Evolutionary conservation across 2,888 invertebrate species (phyloP), one percentile per base, ranked within the genome.

Genomic region (Tiliacea citrago): DNA sequence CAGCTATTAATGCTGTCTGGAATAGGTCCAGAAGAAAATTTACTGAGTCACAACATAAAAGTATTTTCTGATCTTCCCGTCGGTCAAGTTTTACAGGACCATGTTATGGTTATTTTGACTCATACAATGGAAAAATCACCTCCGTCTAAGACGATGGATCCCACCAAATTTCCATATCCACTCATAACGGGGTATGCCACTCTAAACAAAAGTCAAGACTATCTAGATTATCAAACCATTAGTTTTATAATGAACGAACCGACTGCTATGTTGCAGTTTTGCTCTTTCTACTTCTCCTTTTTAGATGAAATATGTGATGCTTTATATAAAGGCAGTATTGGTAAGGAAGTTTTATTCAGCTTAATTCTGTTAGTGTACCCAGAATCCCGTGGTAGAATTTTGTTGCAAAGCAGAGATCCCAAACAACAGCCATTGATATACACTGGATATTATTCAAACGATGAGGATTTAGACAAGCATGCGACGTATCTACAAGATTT

Each of bases 381-480:
- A 0, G 89, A 94, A 82, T 97, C 97, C 0, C 93, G 92, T 18
- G 97, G 97, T 6, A 85, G 89, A 51, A 85, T 98, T 1, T 91
- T 94, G 21, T 89, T 98, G 4, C 92, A 92, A 66, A 97, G 96
- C 12, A 81, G 86, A 0, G 92, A 97, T 88, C 97, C 97, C 0
- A 85, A 89, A 7, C 96, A 97, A 9, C 92, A 95, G 51, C 98
- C 98, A 0, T 83, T 95, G 51, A 96, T 98, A 55, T 92, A 97
- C 74, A 94, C 97, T 0, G 97, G 97, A 77, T 97, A 97, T 88
- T 93, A 97, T 53, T 91, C 94, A 0, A 93, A 97, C 8, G 90
- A 93, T 16, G 87, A 93, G n/a, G 97, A 98, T 88, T 84, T 96
- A 0, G 90, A 94, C 1, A 94, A 92, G 0, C 85, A 96, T 58